Base-by-base conservation (phyloP, 2,113 vertebrate genomes). In the Gopherus flavomarginatus region DNA sequence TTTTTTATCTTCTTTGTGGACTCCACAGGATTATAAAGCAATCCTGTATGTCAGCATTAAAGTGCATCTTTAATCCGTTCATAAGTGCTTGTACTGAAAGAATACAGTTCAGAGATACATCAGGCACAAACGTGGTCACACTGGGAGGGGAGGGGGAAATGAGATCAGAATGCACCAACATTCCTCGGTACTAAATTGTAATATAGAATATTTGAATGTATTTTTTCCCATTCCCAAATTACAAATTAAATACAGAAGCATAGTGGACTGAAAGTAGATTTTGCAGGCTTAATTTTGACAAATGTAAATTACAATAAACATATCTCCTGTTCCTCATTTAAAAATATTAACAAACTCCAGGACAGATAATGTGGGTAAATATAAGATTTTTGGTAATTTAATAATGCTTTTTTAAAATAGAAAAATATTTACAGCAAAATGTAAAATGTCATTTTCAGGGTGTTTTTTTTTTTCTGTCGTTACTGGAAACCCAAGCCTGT, bases 341-440 rank as follows among this genome's bases (percentile, higher is more conserved):
- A 96, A 90, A 97, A 96, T 96, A 94, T 98, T 94, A 95, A 16
- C 69, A 92, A 97, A 92, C 17, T 96, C 47, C 59, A 72, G 26
- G 86, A 87, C 93, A 94, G 75, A 82, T 89, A 85, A 84, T 93
- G 84, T 62, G 57, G 12, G 57, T 86, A 96, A 98, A 96, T 89
- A 94, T 50, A 53, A 14, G 87, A 96, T 94, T 97, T 98, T 96
- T 97, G 96, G 98, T 98, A 96, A 98, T 94, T 93, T 92, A 97
- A 85, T 98, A 94, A 44, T 83, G 83, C 81, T 97, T 91, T 85
- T 82, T 93, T 96, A 62, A 84, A 11, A 89, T 90, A 94, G 96
- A 97, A 98, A 98, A 98, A 98, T 98, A 98, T 98, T 99, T 98
- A 98, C 98, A 97, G 96, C 95, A 97, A 98, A 98, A 98, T 95